Base-by-base conservation (phyloP, 2,888 invertebrate genomes). In the Volucella inflata region DNA sequence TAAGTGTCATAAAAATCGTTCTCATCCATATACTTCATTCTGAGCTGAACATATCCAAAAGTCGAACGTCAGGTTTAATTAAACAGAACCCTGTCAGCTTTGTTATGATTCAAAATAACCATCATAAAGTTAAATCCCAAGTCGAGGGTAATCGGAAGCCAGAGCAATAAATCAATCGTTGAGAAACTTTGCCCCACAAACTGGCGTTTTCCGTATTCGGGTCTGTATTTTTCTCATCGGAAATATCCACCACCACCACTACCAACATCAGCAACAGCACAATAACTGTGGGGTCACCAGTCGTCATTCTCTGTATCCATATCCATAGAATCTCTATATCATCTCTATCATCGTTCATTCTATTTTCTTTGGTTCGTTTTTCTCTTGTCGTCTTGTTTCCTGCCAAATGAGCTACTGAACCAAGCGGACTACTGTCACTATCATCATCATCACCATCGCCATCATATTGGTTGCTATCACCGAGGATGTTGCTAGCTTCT, bases 91-190 rank as follows among this genome's bases (percentile, higher is more conserved):
- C 30, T 6, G 30, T 0, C 6, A 48, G 46, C 46, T 8, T n/a
- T 46, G 14, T n/a, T 46, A 46, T 46, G 9, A 60, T 21, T 21
- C 21, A 4, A 30, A 4, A 30, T 30, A 30, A 30, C 30, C 30
- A 21, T 12, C 36, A 16, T 48, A 12, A 38, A 64, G 50, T 30
- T 11, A 11, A 53, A 16, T 53, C n/a, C 10, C 14, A 30, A 16
- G 14, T 2, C 11, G 9, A 21, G 8, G 17, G 10, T 8, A 68
- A n/a, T 16, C 71, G 40, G 51, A 67, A 82, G 67, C 60, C 53
- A 17, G 42, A 36, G 53, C 60, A 60, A 80, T 84, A 84, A 80
- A 84, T 84, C 79, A 80, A 75, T 75, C 74, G 80, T 67, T 84
- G 70, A 79, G 30, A 75, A 60, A 53, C 44, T 50, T 62, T 60